phyloP scores from a whole-genome alignment of 2,888 invertebrate genomes.

The Lycia hirtaria region DNA sequence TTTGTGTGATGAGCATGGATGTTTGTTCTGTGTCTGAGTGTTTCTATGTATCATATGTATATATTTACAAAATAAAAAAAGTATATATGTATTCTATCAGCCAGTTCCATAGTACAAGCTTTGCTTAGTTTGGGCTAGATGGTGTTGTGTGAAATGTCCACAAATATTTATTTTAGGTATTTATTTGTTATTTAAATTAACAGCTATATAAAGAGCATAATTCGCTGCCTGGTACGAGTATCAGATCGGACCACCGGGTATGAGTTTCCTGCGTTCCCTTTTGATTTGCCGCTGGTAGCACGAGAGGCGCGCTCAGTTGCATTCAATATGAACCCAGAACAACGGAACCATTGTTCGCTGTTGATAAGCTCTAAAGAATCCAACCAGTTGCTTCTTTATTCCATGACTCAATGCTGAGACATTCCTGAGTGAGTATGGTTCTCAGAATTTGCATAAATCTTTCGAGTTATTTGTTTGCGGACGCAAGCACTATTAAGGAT shows the following conservation, averaged over 20 bases:
- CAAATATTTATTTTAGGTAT: background rate
- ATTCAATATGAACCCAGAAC: conserved; percentile 71
- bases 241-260: conserved; percentile 67
- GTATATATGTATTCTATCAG: too few relatives aligned
- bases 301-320: conserved; percentile 63
- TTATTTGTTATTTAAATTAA: background rate
- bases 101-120: too few relatives aligned
- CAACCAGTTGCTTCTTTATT: conserved; percentile 29
- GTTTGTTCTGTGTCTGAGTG: too few relatives aligned
- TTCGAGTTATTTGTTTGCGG: conserved; percentile 21
- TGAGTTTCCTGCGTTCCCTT: conserved; percentile 64
- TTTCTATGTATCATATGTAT: too few relatives aligned
- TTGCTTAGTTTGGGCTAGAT: too few relatives aligned
- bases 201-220: background rate
- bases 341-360: conserved; percentile 63
- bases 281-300: conserved; percentile 68
- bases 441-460: conserved; percentile 25
- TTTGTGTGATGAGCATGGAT: too few relatives aligned
- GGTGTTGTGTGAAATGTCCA: too few relatives aligned
- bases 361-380: conserved; percentile 58
- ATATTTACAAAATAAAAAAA: too few relatives aligned
- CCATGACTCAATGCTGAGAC: conserved; percentile 33
- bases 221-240: conserved; percentile 47
- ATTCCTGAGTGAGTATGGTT: conserved; percentile 22
- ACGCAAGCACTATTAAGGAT: conserved; percentile 32